Conservation (phyloP, 2,113 vertebrate species). For the Corvus hawaiiensis region DNA sequence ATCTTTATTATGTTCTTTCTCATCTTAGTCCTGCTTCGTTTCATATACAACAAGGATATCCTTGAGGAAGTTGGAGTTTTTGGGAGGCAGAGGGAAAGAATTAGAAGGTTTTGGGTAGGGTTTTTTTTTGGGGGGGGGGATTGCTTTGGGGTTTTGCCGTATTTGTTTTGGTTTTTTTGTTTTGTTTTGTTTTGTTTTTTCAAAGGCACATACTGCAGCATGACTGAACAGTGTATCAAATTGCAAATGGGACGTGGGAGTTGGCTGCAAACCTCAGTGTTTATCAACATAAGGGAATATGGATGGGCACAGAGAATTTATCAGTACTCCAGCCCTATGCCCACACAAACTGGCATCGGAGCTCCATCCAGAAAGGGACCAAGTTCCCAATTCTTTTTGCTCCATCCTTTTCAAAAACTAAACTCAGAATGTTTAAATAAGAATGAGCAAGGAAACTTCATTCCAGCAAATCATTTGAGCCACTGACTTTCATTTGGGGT, state of each 20-base stretch:
- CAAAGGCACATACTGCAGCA: not conserved
- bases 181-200: not conserved
- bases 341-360: not conserved
- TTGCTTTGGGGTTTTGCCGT: not conserved
- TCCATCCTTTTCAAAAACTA: not conserved
- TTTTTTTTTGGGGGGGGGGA: fast-evolving
- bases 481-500: not conserved
- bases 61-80: not conserved
- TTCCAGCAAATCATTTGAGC: not conserved
- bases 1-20: not conserved
- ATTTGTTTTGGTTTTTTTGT: not conserved
- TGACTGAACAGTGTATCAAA: not conserved
- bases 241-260: not conserved
- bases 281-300: not conserved
- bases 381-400: not conserved
- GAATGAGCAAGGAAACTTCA: not conserved
- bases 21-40: not conserved
- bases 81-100: fast-evolving
- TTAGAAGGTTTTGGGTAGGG: fast-evolving
- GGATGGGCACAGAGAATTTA: not conserved
- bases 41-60: too few species aligned
- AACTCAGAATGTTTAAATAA: constrained; percentile 13
- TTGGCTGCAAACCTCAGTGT: not conserved
- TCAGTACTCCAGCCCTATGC: not conserved
- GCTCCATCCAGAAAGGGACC: not conserved